Conservation (phyloP, 2,888 invertebrate genomes). For the Agapetus fuscipes region DNA sequence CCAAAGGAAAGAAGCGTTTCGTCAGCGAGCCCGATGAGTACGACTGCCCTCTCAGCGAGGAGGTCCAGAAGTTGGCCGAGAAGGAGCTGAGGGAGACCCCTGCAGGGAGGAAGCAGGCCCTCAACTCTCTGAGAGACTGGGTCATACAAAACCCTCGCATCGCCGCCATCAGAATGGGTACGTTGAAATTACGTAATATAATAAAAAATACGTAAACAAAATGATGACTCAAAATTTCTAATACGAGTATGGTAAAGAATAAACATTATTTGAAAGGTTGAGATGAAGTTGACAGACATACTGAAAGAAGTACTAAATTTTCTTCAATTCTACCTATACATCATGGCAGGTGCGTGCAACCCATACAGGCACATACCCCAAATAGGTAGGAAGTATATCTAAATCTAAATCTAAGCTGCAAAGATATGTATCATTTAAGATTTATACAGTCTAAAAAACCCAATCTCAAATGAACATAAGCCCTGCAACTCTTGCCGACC, state of each 20-base stretch:
- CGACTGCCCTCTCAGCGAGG: slow-evolving; percentile 48
- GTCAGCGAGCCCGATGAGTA: slow-evolving; percentile 56
- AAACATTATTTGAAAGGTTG: not conserved
- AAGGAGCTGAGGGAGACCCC: slow-evolving; percentile 62
- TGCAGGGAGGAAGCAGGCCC: slow-evolving; percentile 51
- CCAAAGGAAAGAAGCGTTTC: slow-evolving; percentile 35
- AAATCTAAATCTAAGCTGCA: too few species aligned
- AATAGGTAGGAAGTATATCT: too few species aligned
- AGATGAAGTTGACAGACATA: not conserved
- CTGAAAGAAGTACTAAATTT: too few species aligned
- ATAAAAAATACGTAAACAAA: too few species aligned
- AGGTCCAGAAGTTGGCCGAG: slow-evolving; percentile 53
- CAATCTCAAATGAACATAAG: too few species aligned
- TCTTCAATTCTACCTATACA: too few species aligned
- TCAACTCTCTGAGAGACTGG: slow-evolving; percentile 60
- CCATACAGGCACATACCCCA: too few species aligned
- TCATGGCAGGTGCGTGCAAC: too few species aligned
- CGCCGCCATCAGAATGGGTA: slow-evolving; percentile 57
- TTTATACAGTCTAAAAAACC: too few species aligned
- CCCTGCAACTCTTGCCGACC: too few species aligned
- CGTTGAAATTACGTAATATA: slow-evolving; percentile 21
- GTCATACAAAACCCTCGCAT: slow-evolving; percentile 62
- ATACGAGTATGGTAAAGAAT: not conserved
- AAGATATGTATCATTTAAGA: too few species aligned
- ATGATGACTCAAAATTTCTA: not conserved